A percentile compares a stretch with the other conserved stretches of the same genome.
Evolutionary conservation across 1,140 invertebrate genomes (phyloP).

Genomic region (Hormaphis cornu): DNA sequence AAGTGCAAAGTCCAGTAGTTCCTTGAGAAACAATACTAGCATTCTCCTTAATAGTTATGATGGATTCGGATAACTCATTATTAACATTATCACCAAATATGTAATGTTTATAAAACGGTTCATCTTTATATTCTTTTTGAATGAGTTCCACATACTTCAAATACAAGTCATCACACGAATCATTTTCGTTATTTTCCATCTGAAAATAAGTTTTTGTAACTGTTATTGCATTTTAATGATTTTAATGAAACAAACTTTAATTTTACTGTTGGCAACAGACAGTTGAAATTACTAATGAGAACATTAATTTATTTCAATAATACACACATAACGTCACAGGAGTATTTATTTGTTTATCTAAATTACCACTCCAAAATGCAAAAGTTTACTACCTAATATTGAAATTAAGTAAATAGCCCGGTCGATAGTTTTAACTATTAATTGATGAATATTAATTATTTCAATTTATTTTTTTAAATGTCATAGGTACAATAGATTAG

Average conservation of each 20-base stretch:
- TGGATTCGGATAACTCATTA: constrained; percentile 1
- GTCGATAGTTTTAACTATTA: too few species aligned
- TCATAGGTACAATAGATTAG: too few species aligned
- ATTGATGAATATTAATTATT: too few species aligned
- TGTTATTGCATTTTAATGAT: neutral
- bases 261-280: too few species aligned
- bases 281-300: too few species aligned
- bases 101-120: constrained; percentile 45
- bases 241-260: neutral
- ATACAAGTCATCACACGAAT: neutral
- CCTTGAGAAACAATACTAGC: constrained; percentile 48
- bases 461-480: too few species aligned
- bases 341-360: too few species aligned
- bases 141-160: constrained; percentile 14
- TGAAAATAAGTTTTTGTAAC: neutral
- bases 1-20: constrained; percentile 50
- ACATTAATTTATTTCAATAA: too few species aligned
- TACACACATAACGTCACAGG: too few species aligned
- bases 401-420: too few species aligned
- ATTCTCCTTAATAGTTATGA: constrained; percentile 47
- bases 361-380: too few species aligned
- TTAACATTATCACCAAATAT: constrained; percentile 37
- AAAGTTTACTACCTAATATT: too few species aligned
- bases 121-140: neutral
- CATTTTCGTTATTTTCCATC: constrained; percentile 2